phyloP scores from a whole-genome alignment of 2,888 invertebrate genomes.

The Schrankia costaestrigalis region DNA sequence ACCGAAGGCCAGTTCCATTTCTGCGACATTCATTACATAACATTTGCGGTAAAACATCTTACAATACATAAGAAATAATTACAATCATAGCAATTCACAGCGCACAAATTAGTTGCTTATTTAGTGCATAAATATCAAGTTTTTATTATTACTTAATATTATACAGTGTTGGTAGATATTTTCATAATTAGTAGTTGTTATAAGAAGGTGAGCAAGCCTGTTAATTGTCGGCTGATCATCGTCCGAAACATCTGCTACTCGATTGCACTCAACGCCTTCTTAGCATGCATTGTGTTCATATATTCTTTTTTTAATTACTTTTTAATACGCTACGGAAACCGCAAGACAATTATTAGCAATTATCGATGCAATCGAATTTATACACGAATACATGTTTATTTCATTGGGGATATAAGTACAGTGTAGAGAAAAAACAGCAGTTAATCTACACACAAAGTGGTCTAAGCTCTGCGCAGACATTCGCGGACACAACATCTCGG shows the following conservation, averaged over 20 bases:
- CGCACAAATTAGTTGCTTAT: too few species aligned
- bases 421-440: slow-evolving; percentile 17
- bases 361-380: slow-evolving; percentile 32
- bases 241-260: slow-evolving; percentile 41
- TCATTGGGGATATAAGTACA: slow-evolving; percentile 17
- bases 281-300: slow-evolving; percentile 38
- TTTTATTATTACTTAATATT: slow-evolving; percentile 15
- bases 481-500: too few species aligned
- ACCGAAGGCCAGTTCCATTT: too few species aligned
- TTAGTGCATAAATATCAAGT: too few species aligned
- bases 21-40: too few species aligned
- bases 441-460: too few species aligned
- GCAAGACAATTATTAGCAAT: slow-evolving; percentile 40
- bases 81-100: too few species aligned
- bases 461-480: too few species aligned
- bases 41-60: too few species aligned
- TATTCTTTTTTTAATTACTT: slow-evolving; percentile 39
- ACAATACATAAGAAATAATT: too few species aligned
- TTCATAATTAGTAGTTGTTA: slow-evolving; percentile 41
- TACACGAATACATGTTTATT: slow-evolving; percentile 28
- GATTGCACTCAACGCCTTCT: slow-evolving; percentile 42
- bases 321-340: slow-evolving; percentile 38
- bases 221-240: slow-evolving; percentile 52
- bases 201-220: slow-evolving; percentile 54
- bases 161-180: slow-evolving; percentile 31